Evolutionary conservation across 2,888 invertebrate species (phyloP).

Genomic region (Brachyptera putata): DNA sequence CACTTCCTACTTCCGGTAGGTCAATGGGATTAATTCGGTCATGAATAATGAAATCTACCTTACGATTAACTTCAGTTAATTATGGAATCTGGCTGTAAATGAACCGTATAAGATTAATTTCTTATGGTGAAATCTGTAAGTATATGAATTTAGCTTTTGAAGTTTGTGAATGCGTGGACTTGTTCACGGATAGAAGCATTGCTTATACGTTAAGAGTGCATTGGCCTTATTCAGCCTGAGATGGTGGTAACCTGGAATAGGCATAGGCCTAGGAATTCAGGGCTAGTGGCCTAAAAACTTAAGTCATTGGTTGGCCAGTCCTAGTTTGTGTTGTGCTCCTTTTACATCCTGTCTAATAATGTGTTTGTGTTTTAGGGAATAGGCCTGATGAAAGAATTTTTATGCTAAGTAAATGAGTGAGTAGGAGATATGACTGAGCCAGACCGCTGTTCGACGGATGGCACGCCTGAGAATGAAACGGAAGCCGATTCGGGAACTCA

Average conservation of each 20-base stretch:
- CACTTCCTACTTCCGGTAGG: constrained; percentile 35
- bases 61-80: too few relatives aligned
- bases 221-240: constrained; percentile 21
- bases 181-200: neutral
- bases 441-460: constrained; percentile 32
- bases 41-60: constrained; percentile 22
- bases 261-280: constrained; percentile 6
- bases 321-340: too few relatives aligned
- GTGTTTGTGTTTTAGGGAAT: neutral
- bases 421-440: constrained; percentile 30
- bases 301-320: too few relatives aligned
- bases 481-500: constrained; percentile 42
- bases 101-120: constrained; percentile 13
- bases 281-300: constrained; percentile 1
- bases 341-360: neutral
- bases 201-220: constrained; percentile 13
- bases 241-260: constrained; percentile 15
- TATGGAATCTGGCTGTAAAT: constrained; percentile 23
- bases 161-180: neutral
- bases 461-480: constrained; percentile 41
- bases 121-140: neutral
- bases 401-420: neutral
- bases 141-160: neutral
- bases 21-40: constrained; percentile 32
- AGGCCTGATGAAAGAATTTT: constrained; percentile 4